Conservation (phyloP, 2,888 invertebrate genomes). For the Apeira syringaria region DNA sequence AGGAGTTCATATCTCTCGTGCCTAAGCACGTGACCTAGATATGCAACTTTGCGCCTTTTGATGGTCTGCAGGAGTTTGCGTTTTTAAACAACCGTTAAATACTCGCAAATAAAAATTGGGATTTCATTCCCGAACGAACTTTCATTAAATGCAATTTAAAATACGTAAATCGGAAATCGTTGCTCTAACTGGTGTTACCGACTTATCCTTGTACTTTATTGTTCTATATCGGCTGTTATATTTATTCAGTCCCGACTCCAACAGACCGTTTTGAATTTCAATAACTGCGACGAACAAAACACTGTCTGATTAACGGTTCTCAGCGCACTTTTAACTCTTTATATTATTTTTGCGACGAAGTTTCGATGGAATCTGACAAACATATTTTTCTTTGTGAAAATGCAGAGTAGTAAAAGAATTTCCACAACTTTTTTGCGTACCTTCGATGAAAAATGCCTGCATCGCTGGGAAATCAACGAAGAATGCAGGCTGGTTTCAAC, state of each 20-base stretch:
- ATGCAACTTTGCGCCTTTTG: too few species aligned
- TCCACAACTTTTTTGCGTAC: too few species aligned
- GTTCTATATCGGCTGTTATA: slow-evolving; percentile 47
- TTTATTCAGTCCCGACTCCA: slow-evolving; percentile 29
- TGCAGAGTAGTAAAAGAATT: not conserved
- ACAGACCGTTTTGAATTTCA: slow-evolving; percentile 32
- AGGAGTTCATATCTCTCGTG: too few species aligned
- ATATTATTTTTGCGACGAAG: slow-evolving; percentile 9
- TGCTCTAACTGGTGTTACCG: slow-evolving; percentile 27
- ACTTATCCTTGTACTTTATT: slow-evolving; percentile 37
- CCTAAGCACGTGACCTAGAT: too few species aligned
- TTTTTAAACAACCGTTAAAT: too few species aligned
- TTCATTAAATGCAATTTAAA: slow-evolving; percentile 30
- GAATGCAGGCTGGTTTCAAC: too few species aligned
- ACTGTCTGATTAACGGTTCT: slow-evolving; percentile 30
- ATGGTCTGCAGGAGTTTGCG: too few species aligned
- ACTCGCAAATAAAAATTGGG: slow-evolving; percentile 22
- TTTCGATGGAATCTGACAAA: slow-evolving; percentile 7
- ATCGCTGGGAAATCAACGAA: too few species aligned
- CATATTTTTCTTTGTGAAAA: slow-evolving; percentile 2
- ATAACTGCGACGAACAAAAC: slow-evolving; percentile 29
- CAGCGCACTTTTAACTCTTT: slow-evolving; percentile 19
- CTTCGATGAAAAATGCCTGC: too few species aligned
- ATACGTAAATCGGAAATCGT: slow-evolving; percentile 36
- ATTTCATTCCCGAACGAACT: slow-evolving; percentile 10